Base-by-base conservation (phyloP, 2,113 vertebrate species). In the Hippocampus comes region DNA sequence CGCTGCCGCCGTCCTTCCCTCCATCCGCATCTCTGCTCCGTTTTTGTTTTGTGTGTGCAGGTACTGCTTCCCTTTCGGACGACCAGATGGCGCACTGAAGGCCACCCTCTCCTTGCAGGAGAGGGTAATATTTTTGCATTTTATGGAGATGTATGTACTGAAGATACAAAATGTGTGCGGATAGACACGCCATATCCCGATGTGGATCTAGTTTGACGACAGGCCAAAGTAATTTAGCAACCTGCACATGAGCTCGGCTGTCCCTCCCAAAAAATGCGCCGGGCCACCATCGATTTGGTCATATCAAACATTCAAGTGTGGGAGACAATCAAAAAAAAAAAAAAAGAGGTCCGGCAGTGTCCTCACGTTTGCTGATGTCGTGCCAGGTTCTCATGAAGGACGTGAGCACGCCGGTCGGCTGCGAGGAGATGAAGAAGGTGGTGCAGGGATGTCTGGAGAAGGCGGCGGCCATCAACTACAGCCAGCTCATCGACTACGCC, bases 41-140 rank as follows among this genome's bases (percentile, higher is more conserved):
- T 68, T 87, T 78, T 71, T 86, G 68, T 46, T 46, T 38, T 43
- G 42, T 49, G 48, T 71, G 72, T 82, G 76, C 89, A 99, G 97
- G 87, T 99, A 99, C 81, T 99, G 96, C 86, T 99, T 99, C 84
- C 97, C 97, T 55, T 99, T 99, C 79, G 97, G 97, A 81, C 92
- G 96, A 84, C 97, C 97, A 82, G 97, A 99, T 92, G 97, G 97
- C 87, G 96, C 97, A 82, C 91, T 99, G 73, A 99, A 98, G 94
- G 97, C 97, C 38, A 98, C 96, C 2, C 94, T 99, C 38, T 98
- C 97, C 14, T 92, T 99, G 81, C 94, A 97, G 82, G 97, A 99
- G 90, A 92, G 96, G 94, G 97, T 99, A 95, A 14, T 21, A n/a
- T 18, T 71, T 21, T 71, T 6, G 34, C 34, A 38, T 38, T 38